Percentiles rank a stretch among this genome's conserved stretches.
Evolutionary conservation across 2,113 vertebrate genomes (phyloP).

Genomic region (Gambusia holbrooki): DNA sequence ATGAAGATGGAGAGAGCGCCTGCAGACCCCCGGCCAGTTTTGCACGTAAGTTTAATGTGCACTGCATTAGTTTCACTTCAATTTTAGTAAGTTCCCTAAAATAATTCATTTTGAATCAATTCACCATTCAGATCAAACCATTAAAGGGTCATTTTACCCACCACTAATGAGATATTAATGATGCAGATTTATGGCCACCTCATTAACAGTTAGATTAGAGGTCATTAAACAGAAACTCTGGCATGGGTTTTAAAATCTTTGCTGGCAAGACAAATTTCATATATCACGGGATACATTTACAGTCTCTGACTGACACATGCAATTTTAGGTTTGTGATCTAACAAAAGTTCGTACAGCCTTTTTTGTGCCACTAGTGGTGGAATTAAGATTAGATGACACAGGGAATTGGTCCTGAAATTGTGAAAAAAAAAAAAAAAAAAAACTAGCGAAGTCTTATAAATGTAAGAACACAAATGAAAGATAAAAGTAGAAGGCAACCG

Average conservation of each 20-base stretch:
- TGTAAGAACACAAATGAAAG: no score
- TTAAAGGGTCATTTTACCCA: background rate
- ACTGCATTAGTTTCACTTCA: background rate
- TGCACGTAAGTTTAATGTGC: constrained; percentile 83
- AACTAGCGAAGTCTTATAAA: background rate
- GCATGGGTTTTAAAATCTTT: background rate
- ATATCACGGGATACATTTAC: background rate
- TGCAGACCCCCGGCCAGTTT: constrained; percentile 85
- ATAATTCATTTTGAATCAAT: constrained; percentile 10
- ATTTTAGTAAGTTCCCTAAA: constrained; percentile 6
- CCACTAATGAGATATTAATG: constrained; percentile 17
- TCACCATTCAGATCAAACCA: constrained; percentile 13
- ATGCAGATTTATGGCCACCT: background rate
- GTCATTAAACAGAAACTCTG: background rate
- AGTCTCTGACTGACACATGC: background rate
- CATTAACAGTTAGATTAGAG: background rate
- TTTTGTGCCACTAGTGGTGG: no score
- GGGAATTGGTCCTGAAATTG: background rate
- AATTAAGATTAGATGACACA: no score
- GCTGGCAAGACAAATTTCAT: background rate
- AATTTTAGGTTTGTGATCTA: background rate
- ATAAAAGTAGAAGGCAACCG: no score
- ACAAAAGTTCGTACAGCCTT: background rate
- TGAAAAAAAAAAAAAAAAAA: background rate
- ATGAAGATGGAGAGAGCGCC: constrained; percentile 88